Evolutionary conservation across 2,797 vertebrate genomes (phyloP).

Genomic region (Rhynchonycteris naso): DNA sequence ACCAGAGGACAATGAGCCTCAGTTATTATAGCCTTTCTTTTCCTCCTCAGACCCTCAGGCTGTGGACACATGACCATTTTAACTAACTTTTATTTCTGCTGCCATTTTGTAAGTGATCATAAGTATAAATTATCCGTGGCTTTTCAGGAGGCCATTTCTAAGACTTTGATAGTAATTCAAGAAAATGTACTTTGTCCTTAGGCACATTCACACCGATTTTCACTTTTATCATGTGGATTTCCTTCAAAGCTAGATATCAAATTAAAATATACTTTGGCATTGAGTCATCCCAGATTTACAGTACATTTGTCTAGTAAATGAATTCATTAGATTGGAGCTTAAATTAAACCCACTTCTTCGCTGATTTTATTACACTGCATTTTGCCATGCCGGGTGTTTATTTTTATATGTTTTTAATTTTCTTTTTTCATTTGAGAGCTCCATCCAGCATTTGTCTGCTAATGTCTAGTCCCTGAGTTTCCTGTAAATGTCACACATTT

Average conservation of each 20-base stretch:
- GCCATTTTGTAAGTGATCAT: neutral
- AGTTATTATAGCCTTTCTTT: neutral
- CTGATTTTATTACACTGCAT: neutral
- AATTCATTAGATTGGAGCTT: conserved; percentile 12
- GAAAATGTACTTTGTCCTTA: neutral
- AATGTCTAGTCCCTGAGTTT: conserved; percentile 73
- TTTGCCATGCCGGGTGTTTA: neutral
- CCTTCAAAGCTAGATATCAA: neutral
- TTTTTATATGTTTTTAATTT: neutral
- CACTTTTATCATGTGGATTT: neutral
- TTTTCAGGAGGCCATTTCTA: neutral
- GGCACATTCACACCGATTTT: neutral
- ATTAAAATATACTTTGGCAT: neutral
- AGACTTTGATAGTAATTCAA: neutral
- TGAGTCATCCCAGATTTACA: neutral
- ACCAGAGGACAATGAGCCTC: neutral
- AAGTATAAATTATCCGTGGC: neutral
- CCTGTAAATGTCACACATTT: conserved; percentile 69
- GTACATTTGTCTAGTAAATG: neutral
- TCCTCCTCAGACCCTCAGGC: neutral
- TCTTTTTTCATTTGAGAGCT: conserved; percentile 48
- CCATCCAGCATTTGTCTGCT: conserved; percentile 76
- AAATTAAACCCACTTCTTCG: conserved; percentile 6
- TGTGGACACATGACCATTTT: neutral
- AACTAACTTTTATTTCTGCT: neutral